A percentile compares a stretch with the other conserved stretches of the same genome.
Evolutionary conservation across 2,797 vertebrate species (phyloP).

Genomic region (Alcedo quadribrachys): DNA sequence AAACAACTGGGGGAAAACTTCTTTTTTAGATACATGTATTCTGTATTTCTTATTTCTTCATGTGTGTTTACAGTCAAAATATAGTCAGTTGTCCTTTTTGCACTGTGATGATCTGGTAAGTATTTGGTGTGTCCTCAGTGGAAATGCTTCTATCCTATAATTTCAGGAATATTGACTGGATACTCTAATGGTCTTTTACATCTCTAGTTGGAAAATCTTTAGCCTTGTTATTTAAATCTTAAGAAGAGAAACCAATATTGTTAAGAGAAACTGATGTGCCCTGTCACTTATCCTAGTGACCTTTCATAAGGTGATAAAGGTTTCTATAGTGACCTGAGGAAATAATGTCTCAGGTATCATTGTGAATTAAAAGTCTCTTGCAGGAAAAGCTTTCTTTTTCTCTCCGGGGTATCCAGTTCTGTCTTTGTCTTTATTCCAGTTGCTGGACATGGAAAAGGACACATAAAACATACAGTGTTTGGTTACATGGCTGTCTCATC

Average conservation of each 20-base stretch:
- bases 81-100: background rate
- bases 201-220: conserved; percentile 48
- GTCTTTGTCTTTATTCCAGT: conserved; percentile 40
- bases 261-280: conserved; percentile 37
- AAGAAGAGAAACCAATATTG: conserved; percentile 50
- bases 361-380: conserved; percentile 40
- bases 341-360: conserved; percentile 53
- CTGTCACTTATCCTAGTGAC: conserved; percentile 51
- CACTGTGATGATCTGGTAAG: background rate
- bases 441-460: background rate
- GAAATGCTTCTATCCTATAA: conserved; percentile 15
- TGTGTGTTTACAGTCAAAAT: background rate
- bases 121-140: background rate
- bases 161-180: conserved; percentile 26
- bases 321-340: conserved; percentile 56
- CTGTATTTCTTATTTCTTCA: background rate
- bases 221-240: conserved; percentile 62
- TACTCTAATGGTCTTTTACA: conserved; percentile 49
- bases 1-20: background rate
- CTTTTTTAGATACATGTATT: background rate
- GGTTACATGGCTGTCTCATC: conserved; percentile 47
- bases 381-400: conserved; percentile 59
- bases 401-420: conserved; percentile 56
- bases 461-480: conserved; percentile 28
- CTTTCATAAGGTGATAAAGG: conserved; percentile 53